Evolutionary conservation across 2,888 invertebrate genomes (phyloP).

Genomic region (Seladonia tumulorum): DNA sequence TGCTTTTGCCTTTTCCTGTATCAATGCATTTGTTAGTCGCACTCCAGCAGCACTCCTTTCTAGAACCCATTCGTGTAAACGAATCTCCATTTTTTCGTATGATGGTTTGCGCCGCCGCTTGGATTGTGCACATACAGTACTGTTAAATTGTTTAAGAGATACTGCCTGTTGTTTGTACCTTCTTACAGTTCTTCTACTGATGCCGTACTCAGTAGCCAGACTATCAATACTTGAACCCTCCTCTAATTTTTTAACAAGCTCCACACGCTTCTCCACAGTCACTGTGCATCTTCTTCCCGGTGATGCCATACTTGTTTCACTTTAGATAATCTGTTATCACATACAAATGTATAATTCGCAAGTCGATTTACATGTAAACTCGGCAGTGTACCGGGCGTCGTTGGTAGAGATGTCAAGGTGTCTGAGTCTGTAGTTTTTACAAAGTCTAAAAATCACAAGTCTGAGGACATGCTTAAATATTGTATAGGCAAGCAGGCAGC

Average conservation of each 20-base stretch:
- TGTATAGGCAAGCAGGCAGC: not conserved
- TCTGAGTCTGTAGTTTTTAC: not conserved
- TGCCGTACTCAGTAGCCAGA: not conserved
- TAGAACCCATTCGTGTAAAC: not conserved
- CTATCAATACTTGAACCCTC: not conserved
- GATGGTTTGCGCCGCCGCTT: not conserved
- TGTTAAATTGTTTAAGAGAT: not conserved
- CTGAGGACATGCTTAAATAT: not conserved
- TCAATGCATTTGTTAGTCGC: not conserved
- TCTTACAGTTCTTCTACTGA: not conserved
- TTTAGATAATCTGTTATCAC: not conserved
- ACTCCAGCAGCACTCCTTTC: not conserved
- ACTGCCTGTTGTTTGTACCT: not conserved
- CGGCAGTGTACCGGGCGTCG: not conserved
- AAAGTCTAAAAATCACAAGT: not conserved
- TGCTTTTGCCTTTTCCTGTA: not conserved
- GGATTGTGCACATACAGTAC: not conserved
- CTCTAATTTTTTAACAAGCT: not conserved
- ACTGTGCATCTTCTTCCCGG: not conserved
- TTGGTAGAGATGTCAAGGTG: not conserved
- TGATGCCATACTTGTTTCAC: not conserved
- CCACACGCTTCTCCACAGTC: not conserved
- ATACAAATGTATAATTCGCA: not conserved
- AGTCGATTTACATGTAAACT: not conserved
- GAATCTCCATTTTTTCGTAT: not conserved